Evolutionary conservation across 2,888 invertebrate species (phyloP), one percentile per base, ranked within the genome.

Genomic region (Myopa tessellatipennis): DNA sequence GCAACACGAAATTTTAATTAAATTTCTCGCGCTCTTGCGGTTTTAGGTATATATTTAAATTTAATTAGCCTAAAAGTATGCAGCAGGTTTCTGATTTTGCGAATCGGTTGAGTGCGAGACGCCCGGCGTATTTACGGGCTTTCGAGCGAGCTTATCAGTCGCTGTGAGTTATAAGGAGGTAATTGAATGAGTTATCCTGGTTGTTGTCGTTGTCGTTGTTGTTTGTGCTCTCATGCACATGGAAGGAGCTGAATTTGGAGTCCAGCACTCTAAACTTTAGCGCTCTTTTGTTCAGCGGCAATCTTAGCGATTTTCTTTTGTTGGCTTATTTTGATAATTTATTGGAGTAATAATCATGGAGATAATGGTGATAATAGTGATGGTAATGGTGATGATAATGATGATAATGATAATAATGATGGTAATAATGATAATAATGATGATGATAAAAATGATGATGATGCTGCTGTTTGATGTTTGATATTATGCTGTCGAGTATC

Each of bases 41-140:
- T 76, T 45, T 45, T 34, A 50, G 63, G 70, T 61, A 69, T 77
- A 77, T 73, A 77, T 74, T 77, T 50, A 58, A 77, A 77, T 74
- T 77, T 60, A 69, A 77, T 77, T 73, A 77, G 65, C 72, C 72
- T 77, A 67, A 68, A 73, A 72, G 50, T 36, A 65, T 69, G 75
- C 68, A 69, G 58, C 75, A 18, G 58, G 40, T 60, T 45, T 69
- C 67, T 67, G 16, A 74, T n/a, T 36, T 63, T 38, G 65, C 45
- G 6, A 8, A 10, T 10, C 55, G 1, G 8, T 38, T 76, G 58
- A 40, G 34, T 36, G 7, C 67, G 69, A 58, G 65, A 52, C 69
- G 69, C 26, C n/a, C 16, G 68, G 45, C 38, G 3, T 50, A 14
- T 50, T 50, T 14, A 14, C 50, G 8, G 50, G 50, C 50, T 50